A percentile compares a stretch with the other conserved stretches of the same genome.
phyloP scores from a whole-genome alignment of 1,140 invertebrate genomes.

The Vanessa tameamea region DNA sequence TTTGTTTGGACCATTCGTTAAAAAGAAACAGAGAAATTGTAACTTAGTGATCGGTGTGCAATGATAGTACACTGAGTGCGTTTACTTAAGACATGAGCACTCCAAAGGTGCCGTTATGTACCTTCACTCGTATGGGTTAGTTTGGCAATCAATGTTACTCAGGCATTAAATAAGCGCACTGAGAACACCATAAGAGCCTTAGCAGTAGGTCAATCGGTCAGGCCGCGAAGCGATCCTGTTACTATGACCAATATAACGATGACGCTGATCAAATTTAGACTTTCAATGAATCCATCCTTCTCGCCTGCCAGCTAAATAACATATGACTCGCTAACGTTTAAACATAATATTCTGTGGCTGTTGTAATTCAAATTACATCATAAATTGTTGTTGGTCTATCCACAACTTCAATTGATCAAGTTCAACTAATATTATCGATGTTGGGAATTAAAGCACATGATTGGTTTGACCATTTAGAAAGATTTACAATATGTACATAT shows the following conservation, averaged over 20 bases:
- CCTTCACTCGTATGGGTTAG: background rate
- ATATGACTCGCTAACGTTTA: conserved; percentile 25
- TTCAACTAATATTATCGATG: no score
- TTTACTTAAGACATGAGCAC: background rate
- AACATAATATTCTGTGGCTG: background rate
- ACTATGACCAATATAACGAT: conserved; percentile 32
- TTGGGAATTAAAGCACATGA: no score
- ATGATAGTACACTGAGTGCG: no score
- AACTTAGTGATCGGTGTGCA: no score
- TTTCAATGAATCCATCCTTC: conserved; percentile 38
- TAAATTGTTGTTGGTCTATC: no score
- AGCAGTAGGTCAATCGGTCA: conserved; percentile 18
- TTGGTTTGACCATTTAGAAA: no score
- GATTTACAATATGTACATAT: no score
- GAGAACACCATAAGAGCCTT: background rate
- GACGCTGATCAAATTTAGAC: conserved; percentile 36
- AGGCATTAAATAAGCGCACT: background rate
- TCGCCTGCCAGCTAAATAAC: conserved; percentile 19
- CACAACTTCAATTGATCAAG: no score
- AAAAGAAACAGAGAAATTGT: no score
- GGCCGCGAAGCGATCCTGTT: conserved; percentile 11
- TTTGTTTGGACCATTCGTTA: no score
- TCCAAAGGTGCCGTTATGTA: background rate
- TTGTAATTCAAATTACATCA: no score
- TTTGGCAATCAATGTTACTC: background rate